Base-by-base conservation (phyloP, 2,797 vertebrate species). In the Vultur gryphus region DNA sequence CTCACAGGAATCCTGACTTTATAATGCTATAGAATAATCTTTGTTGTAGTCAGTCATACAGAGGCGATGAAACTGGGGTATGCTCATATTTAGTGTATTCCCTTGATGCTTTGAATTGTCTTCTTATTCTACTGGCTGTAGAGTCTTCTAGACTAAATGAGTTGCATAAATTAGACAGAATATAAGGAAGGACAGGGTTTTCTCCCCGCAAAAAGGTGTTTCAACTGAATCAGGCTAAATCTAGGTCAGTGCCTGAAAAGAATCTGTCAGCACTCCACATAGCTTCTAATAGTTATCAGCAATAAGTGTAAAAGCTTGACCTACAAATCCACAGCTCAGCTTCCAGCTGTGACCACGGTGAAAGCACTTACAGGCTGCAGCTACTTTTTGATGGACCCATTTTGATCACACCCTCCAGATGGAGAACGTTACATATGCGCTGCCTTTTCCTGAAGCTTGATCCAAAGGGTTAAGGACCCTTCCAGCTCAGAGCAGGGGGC, bases 201-300 rank as follows among this genome's bases (percentile, higher is more conserved):
- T 79, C 48, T 92, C 25, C 23, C 14, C 59, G 37, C 0, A 3
- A 72, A 81, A 93, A 65, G 26, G 35, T 26, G 33, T 93, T 82
- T 82, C 49, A 79, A 87, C 48, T 61, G 62, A 90, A 84, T 67
- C 43, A 72, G 35, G 24, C 24, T 80, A 90, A 93, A 96, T 96
- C 65, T 96, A 84, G 92, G 80, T 75, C 83, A 94, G n/a, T 43
- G 58, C 19, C 70, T 89, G 86, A 76, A 95, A 95, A 93, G 77
- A 87, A 76, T 51, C 77, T 86, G 23, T 57, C 49, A 76, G 80
- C 83, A 61, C 7, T 79, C 72, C 58, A 44, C 26, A 24, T 39
- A 72, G n/a, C 11, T 75, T 79, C 77, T 71, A 43, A 67, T 37
- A 79, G 69, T 88, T 90, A 72, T 23, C 46, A 79, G 66, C 51